Conservation (phyloP, 2,888 invertebrate species). For the Polydrusus pterygomalis region DNA sequence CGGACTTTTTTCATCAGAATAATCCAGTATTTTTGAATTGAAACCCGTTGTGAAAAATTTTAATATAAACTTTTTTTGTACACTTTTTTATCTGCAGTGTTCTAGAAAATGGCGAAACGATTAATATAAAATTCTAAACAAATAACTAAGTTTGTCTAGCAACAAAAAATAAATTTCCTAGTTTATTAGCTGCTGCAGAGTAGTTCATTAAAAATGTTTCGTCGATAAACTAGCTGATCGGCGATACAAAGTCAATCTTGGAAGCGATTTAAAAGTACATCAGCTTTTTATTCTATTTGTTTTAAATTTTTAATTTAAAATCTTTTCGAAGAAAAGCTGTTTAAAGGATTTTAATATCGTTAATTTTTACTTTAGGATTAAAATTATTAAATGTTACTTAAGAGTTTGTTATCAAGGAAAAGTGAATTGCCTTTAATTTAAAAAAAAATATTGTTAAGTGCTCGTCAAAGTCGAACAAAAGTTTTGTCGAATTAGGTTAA, state of each 20-base stretch:
- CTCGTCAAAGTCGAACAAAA: too few species aligned
- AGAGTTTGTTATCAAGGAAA: too few species aligned
- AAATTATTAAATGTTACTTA: neutral
- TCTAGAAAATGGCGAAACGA: neutral
- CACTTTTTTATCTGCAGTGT: too few species aligned
- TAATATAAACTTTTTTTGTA: too few species aligned
- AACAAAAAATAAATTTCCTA: neutral
- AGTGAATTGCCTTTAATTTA: too few species aligned
- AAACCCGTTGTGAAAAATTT: too few species aligned
- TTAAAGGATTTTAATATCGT: neutral
- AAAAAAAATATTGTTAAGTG: too few species aligned
- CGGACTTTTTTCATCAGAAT: too few species aligned
- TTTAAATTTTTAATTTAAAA: slow-evolving; percentile 8
- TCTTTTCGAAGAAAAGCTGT: neutral
- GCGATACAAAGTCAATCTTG: slow-evolving; percentile 8
- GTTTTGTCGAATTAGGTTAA: too few species aligned
- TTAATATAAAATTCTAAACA: neutral
- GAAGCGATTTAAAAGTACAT: slow-evolving; percentile 3
- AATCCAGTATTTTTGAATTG: too few species aligned
- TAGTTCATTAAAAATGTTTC: neutral
- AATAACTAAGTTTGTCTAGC: neutral
- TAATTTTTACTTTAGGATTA: neutral
- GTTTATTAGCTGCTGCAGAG: slow-evolving; percentile 4
- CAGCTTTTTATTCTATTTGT: neutral
- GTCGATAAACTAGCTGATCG: slow-evolving; percentile 6